A percentile compares a stretch with the other conserved stretches of the same genome.
Evolutionary conservation across 2,113 vertebrate species (phyloP).

Genomic region (Mustela lutreola): DNA sequence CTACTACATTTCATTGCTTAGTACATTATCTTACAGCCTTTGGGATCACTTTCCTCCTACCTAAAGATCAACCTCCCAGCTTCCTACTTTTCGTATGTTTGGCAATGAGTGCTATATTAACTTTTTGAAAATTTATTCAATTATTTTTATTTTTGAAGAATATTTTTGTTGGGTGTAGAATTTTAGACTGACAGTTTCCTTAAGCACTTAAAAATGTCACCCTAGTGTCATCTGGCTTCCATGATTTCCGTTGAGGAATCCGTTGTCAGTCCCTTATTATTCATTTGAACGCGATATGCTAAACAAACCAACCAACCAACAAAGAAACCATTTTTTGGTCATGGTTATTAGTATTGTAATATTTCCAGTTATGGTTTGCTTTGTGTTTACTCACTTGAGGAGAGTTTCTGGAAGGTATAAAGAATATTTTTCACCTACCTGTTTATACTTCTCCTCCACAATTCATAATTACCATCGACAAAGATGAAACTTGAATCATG

Average conservation of each 20-base stretch:
- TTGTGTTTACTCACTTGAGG: background rate
- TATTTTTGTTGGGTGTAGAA: background rate
- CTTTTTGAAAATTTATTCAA: background rate
- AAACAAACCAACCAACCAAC: background rate
- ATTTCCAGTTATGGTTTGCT: background rate
- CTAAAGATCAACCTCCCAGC: rapidly evolving
- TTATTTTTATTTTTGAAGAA: background rate
- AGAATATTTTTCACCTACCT: background rate
- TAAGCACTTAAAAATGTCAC: background rate
- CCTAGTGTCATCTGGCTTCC: background rate
- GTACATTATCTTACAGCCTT: background rate
- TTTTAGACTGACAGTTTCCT: background rate
- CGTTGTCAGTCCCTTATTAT: background rate
- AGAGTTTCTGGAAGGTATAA: background rate
- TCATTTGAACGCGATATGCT: background rate
- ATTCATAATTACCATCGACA: background rate
- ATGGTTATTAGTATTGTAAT: background rate
- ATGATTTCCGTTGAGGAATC: background rate
- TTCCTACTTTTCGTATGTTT: background rate
- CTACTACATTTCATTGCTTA: background rate
- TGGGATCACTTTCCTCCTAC: background rate
- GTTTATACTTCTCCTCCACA: background rate
- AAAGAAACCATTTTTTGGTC: background rate
- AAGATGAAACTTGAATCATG: background rate
- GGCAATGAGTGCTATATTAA: background rate